phyloP scores from a whole-genome alignment of 2,113 vertebrate genomes.

The Podiceps cristatus region DNA sequence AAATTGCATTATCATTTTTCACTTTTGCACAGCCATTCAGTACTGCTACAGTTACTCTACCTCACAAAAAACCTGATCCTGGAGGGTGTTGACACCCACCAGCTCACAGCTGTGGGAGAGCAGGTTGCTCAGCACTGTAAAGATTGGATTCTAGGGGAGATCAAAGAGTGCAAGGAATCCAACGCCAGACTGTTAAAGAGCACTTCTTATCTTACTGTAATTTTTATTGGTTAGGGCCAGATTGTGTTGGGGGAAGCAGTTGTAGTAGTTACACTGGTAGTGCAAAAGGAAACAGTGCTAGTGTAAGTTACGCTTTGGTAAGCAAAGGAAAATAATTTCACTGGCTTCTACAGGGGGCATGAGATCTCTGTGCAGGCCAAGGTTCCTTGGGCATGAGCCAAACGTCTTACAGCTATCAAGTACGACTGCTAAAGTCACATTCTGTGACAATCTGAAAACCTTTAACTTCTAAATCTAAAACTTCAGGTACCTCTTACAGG shows the following conservation, averaged over 20 bases:
- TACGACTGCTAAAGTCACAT: neutral
- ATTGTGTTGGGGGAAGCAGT: neutral
- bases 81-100: neutral
- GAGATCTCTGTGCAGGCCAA: neutral
- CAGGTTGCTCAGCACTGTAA: neutral
- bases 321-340: neutral
- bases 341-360: neutral
- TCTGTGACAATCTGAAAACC: neutral
- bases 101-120: neutral
- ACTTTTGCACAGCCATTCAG: neutral
- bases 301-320: neutral
- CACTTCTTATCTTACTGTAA: neutral
- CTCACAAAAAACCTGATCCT: neutral
- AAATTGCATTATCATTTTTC: slow-evolving; percentile 31
- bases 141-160: neutral
- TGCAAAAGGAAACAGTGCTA: neutral
- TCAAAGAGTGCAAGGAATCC: neutral
- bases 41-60: neutral
- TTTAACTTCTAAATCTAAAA: neutral
- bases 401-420: neutral
- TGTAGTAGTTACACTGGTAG: neutral
- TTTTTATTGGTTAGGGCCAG: neutral
- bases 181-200: neutral
- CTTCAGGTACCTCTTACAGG: neutral
- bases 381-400: neutral